phyloP scores from a whole-genome alignment of 1,140 invertebrate species.

The Caligus rogercresseyi region DNA sequence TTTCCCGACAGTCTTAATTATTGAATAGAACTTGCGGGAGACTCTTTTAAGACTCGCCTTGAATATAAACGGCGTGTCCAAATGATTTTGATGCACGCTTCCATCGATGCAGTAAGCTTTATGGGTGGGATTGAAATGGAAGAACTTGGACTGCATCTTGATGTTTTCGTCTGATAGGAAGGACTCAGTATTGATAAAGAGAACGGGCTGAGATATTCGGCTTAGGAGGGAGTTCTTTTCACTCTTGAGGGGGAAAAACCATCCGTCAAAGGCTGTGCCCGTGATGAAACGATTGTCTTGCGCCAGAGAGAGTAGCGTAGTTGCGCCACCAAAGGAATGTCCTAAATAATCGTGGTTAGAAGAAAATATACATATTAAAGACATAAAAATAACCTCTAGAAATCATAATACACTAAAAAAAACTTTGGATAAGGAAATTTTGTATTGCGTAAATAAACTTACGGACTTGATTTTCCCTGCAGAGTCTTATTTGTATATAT shows the following conservation, averaged over 20 bases:
- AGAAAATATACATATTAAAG: no score
- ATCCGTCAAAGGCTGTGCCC: conserved; percentile 5
- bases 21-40: no score
- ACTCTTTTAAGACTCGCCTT: not conserved
- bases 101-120: conserved; percentile 4
- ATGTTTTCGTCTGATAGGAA: conserved; percentile 5
- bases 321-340: conserved; percentile 14
- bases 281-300: not conserved
- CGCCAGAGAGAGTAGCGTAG: conserved; percentile 1
- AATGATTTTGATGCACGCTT: conserved; percentile 17
- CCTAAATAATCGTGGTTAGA: no score
- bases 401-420: no score
- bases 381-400: no score
- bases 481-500: no score
- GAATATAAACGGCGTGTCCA: conserved; percentile 6
- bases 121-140: not conserved
- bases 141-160: conserved; percentile 7
- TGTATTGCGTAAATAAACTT: no score
- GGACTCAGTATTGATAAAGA: conserved; percentile 10
- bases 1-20: no score
- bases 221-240: not conserved
- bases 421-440: no score
- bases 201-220: not conserved
- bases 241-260: conserved; percentile 2
- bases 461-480: no score